Base-by-base conservation (phyloP, 2,888 invertebrate genomes). In the Sabatieria punctata region DNA sequence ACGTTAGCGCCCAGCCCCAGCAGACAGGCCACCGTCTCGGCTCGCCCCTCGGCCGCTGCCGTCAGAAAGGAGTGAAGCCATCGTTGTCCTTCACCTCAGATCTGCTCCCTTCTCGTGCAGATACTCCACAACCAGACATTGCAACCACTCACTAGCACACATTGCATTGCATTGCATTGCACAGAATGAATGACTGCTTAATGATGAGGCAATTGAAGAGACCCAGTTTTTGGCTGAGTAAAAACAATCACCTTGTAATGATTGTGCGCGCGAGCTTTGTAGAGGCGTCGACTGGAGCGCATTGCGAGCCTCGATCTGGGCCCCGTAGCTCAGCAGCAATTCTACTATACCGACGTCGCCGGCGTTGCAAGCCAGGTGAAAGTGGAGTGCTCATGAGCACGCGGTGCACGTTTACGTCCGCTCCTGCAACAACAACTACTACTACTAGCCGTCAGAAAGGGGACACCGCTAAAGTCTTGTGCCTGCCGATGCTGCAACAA, bases 321-420 rank as follows among this genome's bases (percentile, higher is more conserved):
- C 70, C 15, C 63, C 59, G 51, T 67, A 54, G 38, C 66, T 51
- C 36, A 68, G 54, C 19, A 69, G 55, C 37, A 58, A 46, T 18
- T 46, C 23, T 4, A 58, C 52, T 36, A 65, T 59, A 1, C 59
- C 53, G 1, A 63, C 50, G 41, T 67, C 61, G 1, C 68, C 69
- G 2, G 61, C 57, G 26, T 60, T 57, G 4, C 66, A 66, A 3
- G 86, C 85, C 50, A 85, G 68, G 65, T 89, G 88, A 47, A 88
- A 70, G 0, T 70, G 86, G 79, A 1, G 84, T 83, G 68, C 85
- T 83, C 48, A 77, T 76, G 60, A 79, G 77, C 44, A 75, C 69
- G 54, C 78, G 77, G 0, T 79, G 78, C 6, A 78, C 77, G 59
- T 82, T 78, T n/a, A 80, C 76, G 42, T 78, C 74, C 1, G 86